Base-by-base conservation (phyloP, 2,888 invertebrate genomes). In the Lumbricus terrestris region DNA sequence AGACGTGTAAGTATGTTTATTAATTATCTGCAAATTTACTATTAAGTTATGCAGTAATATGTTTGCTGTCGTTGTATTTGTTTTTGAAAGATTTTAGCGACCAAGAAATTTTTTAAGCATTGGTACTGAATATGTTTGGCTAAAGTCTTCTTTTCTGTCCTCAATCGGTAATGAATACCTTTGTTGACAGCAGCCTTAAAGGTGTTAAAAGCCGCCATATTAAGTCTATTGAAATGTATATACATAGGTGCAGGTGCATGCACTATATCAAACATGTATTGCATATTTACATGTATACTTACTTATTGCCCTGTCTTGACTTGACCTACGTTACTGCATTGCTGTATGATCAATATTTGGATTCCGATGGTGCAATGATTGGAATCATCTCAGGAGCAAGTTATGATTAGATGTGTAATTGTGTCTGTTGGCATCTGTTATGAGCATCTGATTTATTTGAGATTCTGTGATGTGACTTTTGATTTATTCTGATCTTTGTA, bases 401-500 rank as follows among this genome's bases (percentile, higher is more conserved):
- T n/a, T n/a, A 69, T 69, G 69, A 69, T 69, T 69, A 69, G 69
- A 69, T 69, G 23, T 0, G 5, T 69, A 69, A n/a, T n/a, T 69
- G 23, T 0, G 5, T 54, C 29, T 29, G 29, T 69, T 69, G 69
- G 8, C 13, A 11, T n/a, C n/a, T 69, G n/a, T 8, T 69, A n/a
- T 0, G n/a, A n/a, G n/a, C 16, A n/a, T n/a, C 69, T 69, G n/a
- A 69, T 69, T 29, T 29, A n/a, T 69, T 69, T n/a, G 29, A 69
- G 69, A 69, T 69, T 69, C 69, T 69, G 69, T n/a, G 8, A 69
- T 13, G 13, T 69, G 69, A n/a, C 8, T 47, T 69, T 69, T 37
- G 47, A 16, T 34, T 1, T 42, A 33, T 18, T 20, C n/a, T 88
- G 42, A 20, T 91, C 91, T 33, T 91, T 93, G 83, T 93, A 95